Conservation (phyloP, 1,140 invertebrate genomes). For the Rhagoletis pomonella region DNA sequence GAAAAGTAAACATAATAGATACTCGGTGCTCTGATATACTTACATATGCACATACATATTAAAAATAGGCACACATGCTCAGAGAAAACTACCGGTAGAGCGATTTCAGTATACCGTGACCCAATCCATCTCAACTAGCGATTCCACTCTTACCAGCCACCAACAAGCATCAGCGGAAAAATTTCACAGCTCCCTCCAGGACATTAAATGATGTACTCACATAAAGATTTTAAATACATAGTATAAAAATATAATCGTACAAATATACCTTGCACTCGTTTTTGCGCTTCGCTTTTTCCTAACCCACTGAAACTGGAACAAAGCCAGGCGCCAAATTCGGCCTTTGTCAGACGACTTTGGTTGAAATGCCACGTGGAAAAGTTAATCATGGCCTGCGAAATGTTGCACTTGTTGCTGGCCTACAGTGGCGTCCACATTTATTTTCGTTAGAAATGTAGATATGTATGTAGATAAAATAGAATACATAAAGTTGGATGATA, state of each 20-base stretch:
- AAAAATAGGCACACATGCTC: not conserved
- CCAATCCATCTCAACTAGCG: not conserved
- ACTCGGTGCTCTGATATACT: not conserved
- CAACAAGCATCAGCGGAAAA: too few relatives aligned
- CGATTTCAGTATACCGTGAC: not conserved
- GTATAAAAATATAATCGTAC: not conserved
- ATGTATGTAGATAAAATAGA: not conserved
- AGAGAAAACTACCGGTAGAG: constrained; percentile 22
- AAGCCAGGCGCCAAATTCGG: constrained; percentile 86
- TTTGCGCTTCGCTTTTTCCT: constrained; percentile 84
- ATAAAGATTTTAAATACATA: not conserved
- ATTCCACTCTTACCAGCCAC: not conserved
- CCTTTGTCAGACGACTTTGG: constrained; percentile 83
- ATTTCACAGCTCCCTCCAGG: not conserved
- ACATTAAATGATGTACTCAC: too few relatives aligned
- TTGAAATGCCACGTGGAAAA: constrained; percentile 88
- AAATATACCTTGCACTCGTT: constrained; percentile 85
- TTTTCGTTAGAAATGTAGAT: not conserved
- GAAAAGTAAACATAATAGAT: constrained; percentile 41
- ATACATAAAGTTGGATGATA: constrained; percentile 49
- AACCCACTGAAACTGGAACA: constrained; percentile 87
- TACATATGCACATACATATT: not conserved
- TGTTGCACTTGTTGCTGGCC: constrained; percentile 82
- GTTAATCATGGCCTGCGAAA: constrained; percentile 81
- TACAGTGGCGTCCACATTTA: constrained; percentile 76